Base-by-base conservation (phyloP, 2,888 invertebrate species). In the Drosophila subquinaria region DNA sequence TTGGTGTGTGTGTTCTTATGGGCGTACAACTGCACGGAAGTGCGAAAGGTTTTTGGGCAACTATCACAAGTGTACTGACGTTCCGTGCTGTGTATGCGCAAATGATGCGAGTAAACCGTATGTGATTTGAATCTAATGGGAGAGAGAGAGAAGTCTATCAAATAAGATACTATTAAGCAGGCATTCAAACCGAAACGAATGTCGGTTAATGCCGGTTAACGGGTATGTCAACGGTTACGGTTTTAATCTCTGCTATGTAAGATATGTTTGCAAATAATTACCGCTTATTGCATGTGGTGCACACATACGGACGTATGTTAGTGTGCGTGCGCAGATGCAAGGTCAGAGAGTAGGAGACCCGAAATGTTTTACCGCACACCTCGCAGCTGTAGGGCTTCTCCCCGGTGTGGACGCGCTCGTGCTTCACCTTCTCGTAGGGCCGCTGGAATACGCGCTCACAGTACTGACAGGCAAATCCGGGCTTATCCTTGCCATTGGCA, bases 1-100 rank as follows among this genome's bases (percentile, higher is more conserved):
- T 97, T 97, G 0, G 95, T 96, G 82, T 97, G 97, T 9, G 96
- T 96, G 89, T 97, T 97, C 91, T 95, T 96, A 80, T 97, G 97
- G 0, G 96, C 96, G 1, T 96, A 95, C 1, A 97, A 93, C 84
- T 96, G 96, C 0, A 97, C 97, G 0, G 95, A 94, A 0, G 96
- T 97, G 88, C 96, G 97, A 92, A 97, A 97, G 0, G 96, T 95
- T 88, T 97, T 97, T 0, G 96, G 95, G 74, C 97, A 97, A 88
- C 93, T 95, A 0, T 96, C 95, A 82, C 97, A 97, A 77, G 95
- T 95, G 92, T 96, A 97, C 6, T 95, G 95, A 13, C 96, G 94
- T n/a, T 95, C 95, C 5, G 96, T 95, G 0, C 96, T 96, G 85
- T 97, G 97, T 0, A 95, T 96, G 48, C 95, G 92, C 56, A 96